phyloP scores from a whole-genome alignment of 2,797 vertebrate species.

The Trachops cirrhosus region DNA sequence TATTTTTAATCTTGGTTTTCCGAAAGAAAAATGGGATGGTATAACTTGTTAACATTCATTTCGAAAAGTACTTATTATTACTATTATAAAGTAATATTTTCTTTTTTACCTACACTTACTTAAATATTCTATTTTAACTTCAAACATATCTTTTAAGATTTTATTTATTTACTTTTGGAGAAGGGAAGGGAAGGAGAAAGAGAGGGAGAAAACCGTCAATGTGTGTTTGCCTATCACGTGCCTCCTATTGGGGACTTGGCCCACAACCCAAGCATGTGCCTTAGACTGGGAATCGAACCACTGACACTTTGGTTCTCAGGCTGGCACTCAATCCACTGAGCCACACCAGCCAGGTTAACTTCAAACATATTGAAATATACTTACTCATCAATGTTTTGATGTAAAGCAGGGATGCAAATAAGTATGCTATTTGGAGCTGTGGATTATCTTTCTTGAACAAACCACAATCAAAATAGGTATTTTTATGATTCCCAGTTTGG shows the following conservation, averaged over 20 bases:
- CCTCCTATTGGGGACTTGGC: too few species aligned
- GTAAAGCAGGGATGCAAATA: neutral
- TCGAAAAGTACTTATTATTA: neutral
- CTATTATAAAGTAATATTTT: neutral
- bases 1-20: neutral
- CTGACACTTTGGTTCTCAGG: too few species aligned
- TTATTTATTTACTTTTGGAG: too few species aligned
- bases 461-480: neutral
- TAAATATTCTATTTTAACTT: neutral
- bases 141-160: too few species aligned
- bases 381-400: neutral
- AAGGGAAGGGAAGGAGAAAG: too few species aligned
- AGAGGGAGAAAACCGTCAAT: too few species aligned
- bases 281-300: too few species aligned
- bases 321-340: too few species aligned
- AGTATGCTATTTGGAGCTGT: neutral
- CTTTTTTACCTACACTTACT: neutral
- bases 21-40: neutral
- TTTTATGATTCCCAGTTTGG: slow-evolving; percentile 9
- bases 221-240: too few species aligned
- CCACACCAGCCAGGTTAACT: neutral
- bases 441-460: neutral
- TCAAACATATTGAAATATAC: neutral
- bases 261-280: too few species aligned
- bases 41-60: neutral